These are phyloP conservation scores for Conomelus anceps DNA, from an alignment of 2,888 invertebrate species.

Conservation along the genomic window DNA sequence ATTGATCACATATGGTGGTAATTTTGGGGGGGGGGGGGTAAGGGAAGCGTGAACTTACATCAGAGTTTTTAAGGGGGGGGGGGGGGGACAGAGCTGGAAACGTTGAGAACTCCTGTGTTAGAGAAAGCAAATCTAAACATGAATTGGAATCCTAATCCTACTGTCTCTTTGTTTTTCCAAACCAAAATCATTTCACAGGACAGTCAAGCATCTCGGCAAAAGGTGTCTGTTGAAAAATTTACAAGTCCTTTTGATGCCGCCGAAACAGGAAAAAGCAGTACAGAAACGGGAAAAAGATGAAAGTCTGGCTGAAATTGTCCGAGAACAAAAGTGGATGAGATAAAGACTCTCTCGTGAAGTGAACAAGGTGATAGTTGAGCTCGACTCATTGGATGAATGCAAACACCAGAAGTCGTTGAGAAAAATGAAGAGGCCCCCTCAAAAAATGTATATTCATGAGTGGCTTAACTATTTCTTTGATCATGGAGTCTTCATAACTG, in stretches of 20 bases:
- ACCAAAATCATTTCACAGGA: background rate
- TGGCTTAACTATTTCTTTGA: background rate
- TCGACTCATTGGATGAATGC: background rate
- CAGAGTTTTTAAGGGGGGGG: no score
- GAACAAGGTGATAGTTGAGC: background rate
- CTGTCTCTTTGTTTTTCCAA: background rate
- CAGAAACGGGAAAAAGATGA: background rate
- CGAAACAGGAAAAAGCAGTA: no score
- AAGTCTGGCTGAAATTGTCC: background rate
- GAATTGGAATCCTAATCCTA: background rate
- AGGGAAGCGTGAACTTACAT: no score
- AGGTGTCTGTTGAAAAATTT: background rate
- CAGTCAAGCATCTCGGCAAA: no score
- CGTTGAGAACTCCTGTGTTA: no score
- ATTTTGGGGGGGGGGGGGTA: no score
- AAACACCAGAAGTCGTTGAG: background rate
- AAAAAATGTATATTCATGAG: background rate
- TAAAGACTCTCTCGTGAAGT: background rate
- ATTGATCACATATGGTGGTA: no score
- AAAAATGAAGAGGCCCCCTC: background rate
- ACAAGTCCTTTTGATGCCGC: background rate
- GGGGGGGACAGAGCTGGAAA: no score
- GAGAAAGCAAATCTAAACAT: no score
- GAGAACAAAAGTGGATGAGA: background rate
- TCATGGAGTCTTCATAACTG: background rate